Percentiles rank a stretch among this genome's conserved stretches.
Conservation (phyloP, 2,888 invertebrate genomes). For the Conchocele bisecta region DNA sequence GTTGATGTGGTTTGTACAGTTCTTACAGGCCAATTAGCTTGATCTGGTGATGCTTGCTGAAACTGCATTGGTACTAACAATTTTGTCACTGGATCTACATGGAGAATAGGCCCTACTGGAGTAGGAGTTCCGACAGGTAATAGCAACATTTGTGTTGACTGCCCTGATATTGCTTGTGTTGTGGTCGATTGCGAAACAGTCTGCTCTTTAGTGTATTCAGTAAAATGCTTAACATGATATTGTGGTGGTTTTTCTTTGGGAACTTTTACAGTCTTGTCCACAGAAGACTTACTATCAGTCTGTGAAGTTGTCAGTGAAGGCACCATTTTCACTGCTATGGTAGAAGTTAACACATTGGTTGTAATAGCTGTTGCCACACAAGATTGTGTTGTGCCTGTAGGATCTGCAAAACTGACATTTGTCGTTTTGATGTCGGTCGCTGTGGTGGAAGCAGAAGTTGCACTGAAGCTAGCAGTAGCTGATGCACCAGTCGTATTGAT, state of each 20-base stretch:
- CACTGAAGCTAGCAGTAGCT: background rate
- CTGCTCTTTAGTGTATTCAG: slow-evolving; percentile 20
- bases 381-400: background rate
- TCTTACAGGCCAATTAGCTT: too few relatives aligned
- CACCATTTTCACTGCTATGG: background rate
- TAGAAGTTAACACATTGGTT: background rate
- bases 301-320: background rate
- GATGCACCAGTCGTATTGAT: slow-evolving; percentile 11
- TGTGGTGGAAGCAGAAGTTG: background rate
- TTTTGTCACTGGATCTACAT: too few relatives aligned
- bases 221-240: slow-evolving; percentile 31
- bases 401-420: background rate
- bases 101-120: slow-evolving; percentile 2
- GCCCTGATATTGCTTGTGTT: background rate
- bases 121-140: too few relatives aligned
- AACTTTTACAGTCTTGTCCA: too few relatives aligned
- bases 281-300: background rate
- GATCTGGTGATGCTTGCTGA: too few relatives aligned
- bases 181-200: background rate
- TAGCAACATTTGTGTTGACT: too few relatives aligned
- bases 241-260: slow-evolving; percentile 20
- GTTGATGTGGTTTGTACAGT: too few relatives aligned
- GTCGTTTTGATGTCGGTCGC: background rate
- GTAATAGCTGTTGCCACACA: background rate
- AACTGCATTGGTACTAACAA: too few relatives aligned